phyloP scores from a whole-genome alignment of 2,797 vertebrate species.

The Rhinichthys osculus region DNA sequence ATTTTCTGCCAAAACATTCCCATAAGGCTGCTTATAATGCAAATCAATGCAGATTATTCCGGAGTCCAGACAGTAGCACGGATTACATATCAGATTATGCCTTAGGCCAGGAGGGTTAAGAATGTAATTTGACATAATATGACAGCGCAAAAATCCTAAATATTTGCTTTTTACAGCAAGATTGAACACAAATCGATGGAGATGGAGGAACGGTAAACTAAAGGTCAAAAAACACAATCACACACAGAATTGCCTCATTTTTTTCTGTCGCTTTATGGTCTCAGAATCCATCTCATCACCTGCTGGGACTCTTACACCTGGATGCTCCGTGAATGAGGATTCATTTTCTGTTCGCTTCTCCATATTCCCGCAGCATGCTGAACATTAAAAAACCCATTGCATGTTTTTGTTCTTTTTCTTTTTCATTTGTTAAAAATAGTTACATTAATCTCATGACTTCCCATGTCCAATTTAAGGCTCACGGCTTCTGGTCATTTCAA shows the following conservation, averaged over 20 bases:
- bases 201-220: slow-evolving; percentile 1
- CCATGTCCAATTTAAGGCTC: slow-evolving; percentile 9
- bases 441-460: slow-evolving; percentile 28
- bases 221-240: slow-evolving; percentile 19
- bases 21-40: slow-evolving; percentile 14
- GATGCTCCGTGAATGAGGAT: slow-evolving; percentile 2
- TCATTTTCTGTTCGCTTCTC: background rate
- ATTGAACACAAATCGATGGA: slow-evolving; percentile 2
- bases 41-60: slow-evolving; percentile 33
- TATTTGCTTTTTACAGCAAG: background rate
- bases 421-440: slow-evolving; percentile 11
- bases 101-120: background rate
- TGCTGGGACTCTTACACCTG: slow-evolving; percentile 27
- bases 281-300: slow-evolving; percentile 25
- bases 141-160: background rate
- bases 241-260: slow-evolving; percentile 1
- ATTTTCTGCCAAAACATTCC: slow-evolving; percentile 21
- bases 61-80: background rate
- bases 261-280: background rate
- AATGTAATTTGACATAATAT: background rate
- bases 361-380: slow-evolving; percentile 12
- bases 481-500: background rate
- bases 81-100: slow-evolving; percentile 35
- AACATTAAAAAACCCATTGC: background rate
- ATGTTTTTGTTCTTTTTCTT: background rate